These are phyloP conservation scores for Tachycineta bicolor DNA, from an alignment of 2,113 vertebrate genomes.

Conservation along the genomic window DNA sequence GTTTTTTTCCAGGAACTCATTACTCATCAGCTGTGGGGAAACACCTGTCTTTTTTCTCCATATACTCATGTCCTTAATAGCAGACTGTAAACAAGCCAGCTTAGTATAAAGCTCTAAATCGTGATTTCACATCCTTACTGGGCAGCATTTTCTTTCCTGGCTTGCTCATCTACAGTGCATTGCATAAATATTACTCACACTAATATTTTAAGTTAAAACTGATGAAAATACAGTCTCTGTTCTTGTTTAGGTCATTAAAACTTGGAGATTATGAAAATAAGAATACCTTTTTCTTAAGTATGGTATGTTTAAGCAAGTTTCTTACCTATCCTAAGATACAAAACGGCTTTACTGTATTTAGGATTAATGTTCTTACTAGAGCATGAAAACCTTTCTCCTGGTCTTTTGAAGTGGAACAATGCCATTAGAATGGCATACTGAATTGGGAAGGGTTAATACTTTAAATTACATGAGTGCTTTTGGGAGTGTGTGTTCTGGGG, in stretches of 20 bases:
- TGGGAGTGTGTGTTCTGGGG: fast-evolving
- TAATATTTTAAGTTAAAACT: neutral
- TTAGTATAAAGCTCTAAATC: neutral
- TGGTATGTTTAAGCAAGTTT: neutral
- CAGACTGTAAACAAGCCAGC: neutral
- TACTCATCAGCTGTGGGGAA: neutral
- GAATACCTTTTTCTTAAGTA: neutral
- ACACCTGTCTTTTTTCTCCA: conserved; percentile 11
- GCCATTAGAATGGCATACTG: neutral
- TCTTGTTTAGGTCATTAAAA: neutral
- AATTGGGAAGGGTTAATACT: neutral
- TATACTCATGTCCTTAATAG: neutral
- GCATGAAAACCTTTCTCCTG: neutral
- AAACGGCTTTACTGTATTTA: neutral
- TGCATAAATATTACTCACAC: neutral
- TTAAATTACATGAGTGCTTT: neutral
- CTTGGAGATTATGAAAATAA: neutral
- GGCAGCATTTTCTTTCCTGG: neutral
- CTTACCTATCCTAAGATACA: neutral
- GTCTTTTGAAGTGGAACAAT: neutral
- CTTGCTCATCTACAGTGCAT: neutral
- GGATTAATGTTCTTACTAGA: neutral
- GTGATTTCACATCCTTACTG: neutral
- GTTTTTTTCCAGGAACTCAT: conserved; percentile 24
- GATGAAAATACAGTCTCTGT: neutral